Conservation (phyloP, 2,797 vertebrate genomes). For the Falco rusticolus region DNA sequence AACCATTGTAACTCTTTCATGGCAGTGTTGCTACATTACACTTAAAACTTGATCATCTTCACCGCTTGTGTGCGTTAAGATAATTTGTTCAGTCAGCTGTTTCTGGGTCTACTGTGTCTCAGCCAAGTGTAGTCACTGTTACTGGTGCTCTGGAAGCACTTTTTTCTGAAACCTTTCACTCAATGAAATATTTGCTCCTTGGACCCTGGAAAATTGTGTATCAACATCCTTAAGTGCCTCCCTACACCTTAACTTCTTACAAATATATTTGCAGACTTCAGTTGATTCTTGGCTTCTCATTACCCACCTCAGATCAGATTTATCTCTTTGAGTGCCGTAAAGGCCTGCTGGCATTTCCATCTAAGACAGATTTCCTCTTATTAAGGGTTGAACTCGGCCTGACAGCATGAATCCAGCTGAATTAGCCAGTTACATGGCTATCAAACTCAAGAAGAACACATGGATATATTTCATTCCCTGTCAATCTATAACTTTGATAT, state of each 20-base stretch:
- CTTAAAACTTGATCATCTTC: not conserved
- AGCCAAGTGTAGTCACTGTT: not conserved
- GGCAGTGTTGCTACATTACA: not conserved
- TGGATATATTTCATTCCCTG: not conserved
- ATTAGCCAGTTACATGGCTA: accelerated
- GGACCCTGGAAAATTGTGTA: not conserved
- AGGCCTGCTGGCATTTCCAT: not conserved
- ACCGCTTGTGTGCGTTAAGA: too few relatives aligned
- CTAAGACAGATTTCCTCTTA: not conserved
- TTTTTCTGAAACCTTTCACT: not conserved
- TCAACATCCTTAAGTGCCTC: not conserved
- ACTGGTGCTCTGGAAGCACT: not conserved
- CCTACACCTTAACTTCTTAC: not conserved
- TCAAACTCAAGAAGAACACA: not conserved
- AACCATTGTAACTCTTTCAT: not conserved
- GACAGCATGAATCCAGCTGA: not conserved
- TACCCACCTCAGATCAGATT: not conserved
- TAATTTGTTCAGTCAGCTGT: not conserved
- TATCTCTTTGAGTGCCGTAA: not conserved
- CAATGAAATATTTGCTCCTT: not conserved
- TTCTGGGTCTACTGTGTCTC: not conserved
- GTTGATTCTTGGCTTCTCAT: not conserved
- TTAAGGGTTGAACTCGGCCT: not conserved
- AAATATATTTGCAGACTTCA: not conserved
- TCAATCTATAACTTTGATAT: not conserved